phyloP scores from a whole-genome alignment of 2,888 invertebrate genomes.

The Phengaris arion region DNA sequence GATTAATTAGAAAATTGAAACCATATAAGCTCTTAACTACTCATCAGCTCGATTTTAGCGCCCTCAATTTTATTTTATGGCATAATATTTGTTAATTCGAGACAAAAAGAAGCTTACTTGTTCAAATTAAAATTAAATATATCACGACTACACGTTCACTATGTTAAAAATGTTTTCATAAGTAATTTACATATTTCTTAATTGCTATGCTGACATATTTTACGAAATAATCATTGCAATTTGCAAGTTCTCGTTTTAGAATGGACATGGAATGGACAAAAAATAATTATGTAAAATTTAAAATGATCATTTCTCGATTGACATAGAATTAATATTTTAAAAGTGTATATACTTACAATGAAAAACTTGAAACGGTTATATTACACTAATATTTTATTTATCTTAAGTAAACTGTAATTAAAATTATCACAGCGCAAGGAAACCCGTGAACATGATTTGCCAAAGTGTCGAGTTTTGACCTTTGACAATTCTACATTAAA shows the following conservation, averaged over 20 bases:
- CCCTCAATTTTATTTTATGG: not conserved
- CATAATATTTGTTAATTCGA: not conserved
- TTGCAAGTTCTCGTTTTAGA: not conserved
- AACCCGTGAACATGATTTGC: constrained; percentile 58
- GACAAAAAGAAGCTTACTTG: not conserved
- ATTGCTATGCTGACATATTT: constrained; percentile 20
- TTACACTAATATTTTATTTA: not conserved
- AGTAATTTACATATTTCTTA: constrained; percentile 16
- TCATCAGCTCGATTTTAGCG: not conserved
- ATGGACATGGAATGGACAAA: not conserved
- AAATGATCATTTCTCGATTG: not conserved
- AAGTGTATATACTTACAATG: constrained; percentile 16
- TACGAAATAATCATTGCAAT: not conserved
- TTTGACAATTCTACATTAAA: too few relatives aligned
- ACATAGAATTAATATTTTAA: not conserved
- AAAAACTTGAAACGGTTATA: not conserved
- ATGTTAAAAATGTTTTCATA: not conserved
- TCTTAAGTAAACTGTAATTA: constrained; percentile 29
- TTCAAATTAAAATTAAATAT: not conserved
- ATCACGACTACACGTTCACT: not conserved
- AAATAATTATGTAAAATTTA: not conserved
- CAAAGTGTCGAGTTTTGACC: constrained; percentile 39
- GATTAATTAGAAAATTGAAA: constrained; percentile 1
- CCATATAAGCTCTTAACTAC: not conserved
- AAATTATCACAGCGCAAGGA: constrained; percentile 39